Evolutionary conservation across 2,113 vertebrate species (phyloP), one percentile per base, ranked within the genome.

Genomic region (Cyphomyrus plagiostoma): DNA sequence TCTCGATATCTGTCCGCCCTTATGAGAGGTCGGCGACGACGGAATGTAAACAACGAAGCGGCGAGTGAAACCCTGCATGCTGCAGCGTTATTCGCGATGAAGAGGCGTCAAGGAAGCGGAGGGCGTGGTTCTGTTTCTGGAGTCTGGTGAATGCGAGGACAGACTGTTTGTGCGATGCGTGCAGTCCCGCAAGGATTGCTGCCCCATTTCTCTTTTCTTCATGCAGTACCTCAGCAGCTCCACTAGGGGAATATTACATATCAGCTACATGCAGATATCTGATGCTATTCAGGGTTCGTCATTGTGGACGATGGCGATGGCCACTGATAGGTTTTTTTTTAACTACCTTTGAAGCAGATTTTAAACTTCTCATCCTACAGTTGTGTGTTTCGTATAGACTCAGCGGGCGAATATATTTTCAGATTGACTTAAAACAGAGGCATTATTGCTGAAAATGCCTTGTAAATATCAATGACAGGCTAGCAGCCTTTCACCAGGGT

Each of bases 141-240:
- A 94, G 95, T 95, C 91, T 94, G 94, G 96, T 96, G 96, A 96
- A 97, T 93, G 88, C 93, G 90, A 83, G 90, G 92, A 86, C 92
- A 94, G 92, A 95, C 95, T 95, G 91, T 91, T 90, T 94, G 93
- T 89, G 93, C 91, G 95, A 93, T 92, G 90, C 93, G 93, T 91
- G 66, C 88, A 50, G 91, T 95, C 93, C 93, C 92, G 87, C 91
- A 93, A 93, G 95, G 93, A 93, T 91, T 91, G 90, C 92, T 94
- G 91, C 93, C 93, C 93, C 39, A 19, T 94, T 93, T 94, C 92
- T 89, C 90, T 92, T 93, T 92, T 91, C 53, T 62, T 42, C n/a
- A 89, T 88, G 90, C 49, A 84, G 92, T 88, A 89, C 93, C 85
- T 93, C 82, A 80, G 91, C 86, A 53, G 91, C 90, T 93, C 89